Percentiles rank a stretch among this genome's conserved stretches.
Evolutionary conservation across 2,888 invertebrate genomes (phyloP).

Genomic region (Brachyptera putata): DNA sequence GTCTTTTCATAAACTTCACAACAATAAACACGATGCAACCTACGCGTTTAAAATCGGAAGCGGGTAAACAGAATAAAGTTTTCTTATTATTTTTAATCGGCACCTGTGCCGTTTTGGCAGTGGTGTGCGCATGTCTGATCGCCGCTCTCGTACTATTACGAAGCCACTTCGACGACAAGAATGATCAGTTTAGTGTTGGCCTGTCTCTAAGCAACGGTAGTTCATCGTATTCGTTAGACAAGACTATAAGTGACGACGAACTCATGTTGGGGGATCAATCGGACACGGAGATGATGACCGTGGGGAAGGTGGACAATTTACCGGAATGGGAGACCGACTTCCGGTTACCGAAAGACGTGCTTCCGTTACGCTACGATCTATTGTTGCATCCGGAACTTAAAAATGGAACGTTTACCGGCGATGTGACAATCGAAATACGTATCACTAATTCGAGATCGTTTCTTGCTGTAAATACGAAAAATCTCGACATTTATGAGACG

Average conservation of each 20-base stretch:
- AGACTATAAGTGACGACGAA: neutral
- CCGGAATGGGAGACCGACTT: slow-evolving; percentile 39
- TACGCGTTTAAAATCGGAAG: too few species aligned
- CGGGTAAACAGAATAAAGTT: too few species aligned
- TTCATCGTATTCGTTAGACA: neutral
- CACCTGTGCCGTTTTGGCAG: slow-evolving; percentile 41
- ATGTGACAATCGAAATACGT: slow-evolving; percentile 51
- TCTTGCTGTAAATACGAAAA: slow-evolving; percentile 51
- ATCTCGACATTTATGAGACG: slow-evolving; percentile 47
- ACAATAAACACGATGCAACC: too few species aligned
- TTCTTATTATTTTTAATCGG: slow-evolving; percentile 15
- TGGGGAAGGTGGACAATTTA: neutral
- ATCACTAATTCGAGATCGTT: slow-evolving; percentile 45
- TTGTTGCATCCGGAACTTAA: slow-evolving; percentile 59
- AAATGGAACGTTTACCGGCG: slow-evolving; percentile 55
- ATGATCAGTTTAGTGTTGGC: neutral
- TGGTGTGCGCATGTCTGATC: slow-evolving; percentile 42
- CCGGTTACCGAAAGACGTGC: slow-evolving; percentile 56
- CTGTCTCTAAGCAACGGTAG: neutral
- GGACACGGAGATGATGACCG: neutral
- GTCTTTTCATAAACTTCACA: too few species aligned
- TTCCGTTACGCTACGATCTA: slow-evolving; percentile 61
- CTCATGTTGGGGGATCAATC: slow-evolving; percentile 10
- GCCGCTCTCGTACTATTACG: slow-evolving; percentile 43
- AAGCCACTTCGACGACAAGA: slow-evolving; percentile 33